Conservation (phyloP, 2,113 vertebrate genomes). For the Phocoena phocoena region DNA sequence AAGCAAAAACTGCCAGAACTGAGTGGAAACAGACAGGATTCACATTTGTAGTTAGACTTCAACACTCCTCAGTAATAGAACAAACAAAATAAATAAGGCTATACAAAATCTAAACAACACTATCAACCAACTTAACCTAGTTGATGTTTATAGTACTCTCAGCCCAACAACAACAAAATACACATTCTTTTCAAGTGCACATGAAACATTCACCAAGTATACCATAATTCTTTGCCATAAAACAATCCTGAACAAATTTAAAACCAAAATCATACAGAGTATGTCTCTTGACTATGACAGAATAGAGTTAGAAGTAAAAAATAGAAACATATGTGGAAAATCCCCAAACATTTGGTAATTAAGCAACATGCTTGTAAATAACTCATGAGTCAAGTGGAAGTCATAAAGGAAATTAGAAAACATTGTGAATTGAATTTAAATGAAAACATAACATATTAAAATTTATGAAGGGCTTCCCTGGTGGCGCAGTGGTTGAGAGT, state of each 20-base stretch:
- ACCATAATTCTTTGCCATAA: neutral
- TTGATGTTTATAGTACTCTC: neutral
- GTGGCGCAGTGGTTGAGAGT: too few species aligned
- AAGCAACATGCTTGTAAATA: slow-evolving; percentile 51
- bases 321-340: slow-evolving; percentile 57
- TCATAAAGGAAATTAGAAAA: slow-evolving; percentile 68
- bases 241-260: slow-evolving; percentile 12
- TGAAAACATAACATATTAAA: neutral
- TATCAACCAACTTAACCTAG: neutral
- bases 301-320: slow-evolving; percentile 56
- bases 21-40: neutral
- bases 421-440: slow-evolving; percentile 38
- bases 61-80: neutral
- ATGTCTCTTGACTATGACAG: neutral
- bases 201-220: neutral
- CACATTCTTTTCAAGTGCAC: neutral
- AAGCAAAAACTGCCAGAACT: slow-evolving; percentile 14
- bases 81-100: neutral
- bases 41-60: neutral
- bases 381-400: slow-evolving; percentile 60
- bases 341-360: slow-evolving; percentile 58
- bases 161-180: neutral
- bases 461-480: neutral
- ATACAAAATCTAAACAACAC: neutral
- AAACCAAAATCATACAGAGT: neutral